phyloP scores from a whole-genome alignment of 2,113 vertebrate genomes.

The Corvus cornix region DNA sequence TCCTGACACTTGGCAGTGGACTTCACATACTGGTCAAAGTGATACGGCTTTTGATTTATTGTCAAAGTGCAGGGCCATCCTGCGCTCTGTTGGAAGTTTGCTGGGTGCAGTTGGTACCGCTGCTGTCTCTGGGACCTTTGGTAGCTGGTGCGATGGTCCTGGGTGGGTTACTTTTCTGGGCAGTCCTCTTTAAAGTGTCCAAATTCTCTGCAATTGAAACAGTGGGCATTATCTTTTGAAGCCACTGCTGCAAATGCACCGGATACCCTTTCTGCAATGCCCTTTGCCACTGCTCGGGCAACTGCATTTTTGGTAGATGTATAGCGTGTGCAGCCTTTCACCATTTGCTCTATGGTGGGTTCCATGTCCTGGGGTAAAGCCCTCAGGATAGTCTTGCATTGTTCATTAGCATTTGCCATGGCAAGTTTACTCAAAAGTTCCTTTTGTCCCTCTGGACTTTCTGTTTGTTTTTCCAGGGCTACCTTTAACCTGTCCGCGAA shows the following conservation, averaged over 20 bases:
- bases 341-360: not conserved
- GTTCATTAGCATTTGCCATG: not conserved
- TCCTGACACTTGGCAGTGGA: too few relatives aligned
- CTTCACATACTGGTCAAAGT: too few relatives aligned
- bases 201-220: not conserved
- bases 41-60: not conserved
- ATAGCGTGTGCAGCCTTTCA: not conserved
- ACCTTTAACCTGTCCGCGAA: not conserved
- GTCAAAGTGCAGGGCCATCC: accelerated
- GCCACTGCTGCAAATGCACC: not conserved
- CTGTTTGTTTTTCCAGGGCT: not conserved
- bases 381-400: not conserved
- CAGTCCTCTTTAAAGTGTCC: not conserved
- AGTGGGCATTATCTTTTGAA: not conserved
- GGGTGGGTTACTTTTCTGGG: not conserved
- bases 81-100: accelerated
- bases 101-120: not conserved
- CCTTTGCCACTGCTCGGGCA: not conserved
- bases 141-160: not conserved
- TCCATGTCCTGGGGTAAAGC: not conserved
- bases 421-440: not conserved
- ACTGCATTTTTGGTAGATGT: not conserved
- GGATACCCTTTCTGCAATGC: not conserved
- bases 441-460: not conserved
- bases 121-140: not conserved